These are phyloP conservation scores for Malacoraja senta DNA, from an alignment of 2,797 vertebrate species.

Conservation along the genomic window DNA sequence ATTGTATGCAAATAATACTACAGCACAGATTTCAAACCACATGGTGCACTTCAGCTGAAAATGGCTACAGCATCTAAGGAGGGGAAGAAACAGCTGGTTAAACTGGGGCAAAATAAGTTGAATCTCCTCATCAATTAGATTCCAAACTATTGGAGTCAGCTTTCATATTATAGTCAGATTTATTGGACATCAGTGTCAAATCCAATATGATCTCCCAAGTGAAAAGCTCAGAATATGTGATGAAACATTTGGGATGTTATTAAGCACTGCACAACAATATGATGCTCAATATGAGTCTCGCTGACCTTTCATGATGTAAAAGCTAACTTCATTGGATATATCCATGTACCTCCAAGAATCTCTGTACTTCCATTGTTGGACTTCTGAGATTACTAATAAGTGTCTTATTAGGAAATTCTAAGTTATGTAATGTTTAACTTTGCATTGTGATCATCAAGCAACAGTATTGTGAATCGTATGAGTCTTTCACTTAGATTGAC, in stretches of 20 bases:
- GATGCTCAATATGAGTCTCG: neutral
- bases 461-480: neutral
- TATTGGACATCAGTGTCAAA: conserved; percentile 27
- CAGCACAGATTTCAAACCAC: conserved; percentile 4
- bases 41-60: conserved; percentile 7
- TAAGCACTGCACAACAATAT: neutral
- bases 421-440: neutral
- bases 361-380: neutral
- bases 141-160: conserved; percentile 10
- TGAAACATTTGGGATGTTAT: conserved; percentile 29
- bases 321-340: neutral
- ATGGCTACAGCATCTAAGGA: conserved; percentile 14
- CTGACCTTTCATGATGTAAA: neutral
- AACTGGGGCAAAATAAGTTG: conserved; percentile 1
- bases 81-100: conserved; percentile 12
- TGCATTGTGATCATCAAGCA: neutral
- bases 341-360: neutral
- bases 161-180: conserved; percentile 24
- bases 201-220: conserved; percentile 29
- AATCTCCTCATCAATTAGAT: conserved; percentile 16
- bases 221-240: conserved; percentile 20
- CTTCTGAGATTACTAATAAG: neutral
- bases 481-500: neutral
- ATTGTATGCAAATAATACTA: conserved; percentile 23
- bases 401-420: neutral